Base-by-base conservation (phyloP, 2,797 vertebrate species). In the Tarsius wallacei region DNA sequence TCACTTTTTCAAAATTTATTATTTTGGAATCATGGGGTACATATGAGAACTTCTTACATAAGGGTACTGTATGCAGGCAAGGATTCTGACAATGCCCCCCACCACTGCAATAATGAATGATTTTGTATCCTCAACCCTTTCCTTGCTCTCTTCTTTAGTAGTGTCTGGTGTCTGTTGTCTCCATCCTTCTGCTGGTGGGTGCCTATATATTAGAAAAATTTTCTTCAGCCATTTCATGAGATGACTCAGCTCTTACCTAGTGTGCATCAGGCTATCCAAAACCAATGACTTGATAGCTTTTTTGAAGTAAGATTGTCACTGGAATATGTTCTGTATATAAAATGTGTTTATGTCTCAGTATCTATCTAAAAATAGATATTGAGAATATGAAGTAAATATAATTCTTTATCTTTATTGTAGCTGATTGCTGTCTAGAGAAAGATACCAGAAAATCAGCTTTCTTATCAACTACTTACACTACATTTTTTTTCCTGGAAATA, bases 341-440 rank as follows among this genome's bases (percentile, higher is more conserved):
- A 86, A 61, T 61, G 4, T 61, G 53, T 26, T 42, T 31, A 14
- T 33, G 5, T 31, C 13, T n/a, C 42, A 42, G 42, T 42, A 9
- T 95, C 97, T 93, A 13, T 93, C 84, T 90, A 81, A 15, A 80
- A 96, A 90, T 77, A n/a, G 31, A 64, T 97, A 90, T 64, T 4
- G 47, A 85, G 80, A 53, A n/a, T 26, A 22, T 78, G 42, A 57
- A 22, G 61, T 97, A 91, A 88, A 76, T 83, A 47, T 22, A 87
- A 61, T 84, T 59, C 2, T 1, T 89, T 94, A 97, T 90, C 42
- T 90, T 12, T 49, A 9, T 85, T 84, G 59, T 9, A 88, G 10
- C 21, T 57, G 47, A 93, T 55, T 16, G 78, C 21, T 76, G 8
- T 57, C 76, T 86, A 77, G 7, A 96, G 71, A 91, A 95, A 64